Evolutionary conservation across 2,797 vertebrate genomes (phyloP), one percentile per base, ranked within the genome.

Genomic region (Acridotheres tristis): DNA sequence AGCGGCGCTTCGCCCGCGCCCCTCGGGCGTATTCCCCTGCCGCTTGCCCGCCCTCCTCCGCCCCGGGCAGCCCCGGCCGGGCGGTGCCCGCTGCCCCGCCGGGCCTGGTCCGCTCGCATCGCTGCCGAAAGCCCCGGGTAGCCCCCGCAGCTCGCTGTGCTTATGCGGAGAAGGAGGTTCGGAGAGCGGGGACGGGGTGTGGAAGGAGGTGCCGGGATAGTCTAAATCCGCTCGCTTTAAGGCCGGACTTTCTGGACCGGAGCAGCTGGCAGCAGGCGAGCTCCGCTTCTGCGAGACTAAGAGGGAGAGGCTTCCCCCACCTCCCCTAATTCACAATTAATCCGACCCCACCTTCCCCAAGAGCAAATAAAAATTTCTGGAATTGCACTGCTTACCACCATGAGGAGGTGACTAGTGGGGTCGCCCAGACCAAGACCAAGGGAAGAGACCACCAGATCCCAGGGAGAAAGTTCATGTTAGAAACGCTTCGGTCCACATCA

Each of bases 401-500:
- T 98, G 99, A 99, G 95, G 98, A 98, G 93, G 98, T 98, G 97
- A 99, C 98, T 91, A 97, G 98, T 74, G 98, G 98, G 95, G 97
- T 97, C 95, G 98, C 96, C 98, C 98, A 99, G 98, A 98, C 97
- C 96, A 98, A 85, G 94, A 98, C 97, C 90, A 98, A 97, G 94
- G 98, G 98, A 90, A 99, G 97, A 98, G 98, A 98, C 94, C 99
- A 98, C 97, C 98, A 99, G 98, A 99, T 96, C 97, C 98, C 99
- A 97, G 98, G 93, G 95, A 98, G 97, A 97, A 98, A 98, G 98
- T 99, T 99, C 99, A 99, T 99, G 98, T 98, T 99, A 98, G 96
- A 95, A 98, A 97, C 96, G 94, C 96, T 97, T 96, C 94, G 92
- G 91, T 97, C 97, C 96, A 77, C 98, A 98, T 98, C 97, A 96